Conservation (phyloP, 2,888 invertebrate species). For the Dicyrtomina minuta region DNA sequence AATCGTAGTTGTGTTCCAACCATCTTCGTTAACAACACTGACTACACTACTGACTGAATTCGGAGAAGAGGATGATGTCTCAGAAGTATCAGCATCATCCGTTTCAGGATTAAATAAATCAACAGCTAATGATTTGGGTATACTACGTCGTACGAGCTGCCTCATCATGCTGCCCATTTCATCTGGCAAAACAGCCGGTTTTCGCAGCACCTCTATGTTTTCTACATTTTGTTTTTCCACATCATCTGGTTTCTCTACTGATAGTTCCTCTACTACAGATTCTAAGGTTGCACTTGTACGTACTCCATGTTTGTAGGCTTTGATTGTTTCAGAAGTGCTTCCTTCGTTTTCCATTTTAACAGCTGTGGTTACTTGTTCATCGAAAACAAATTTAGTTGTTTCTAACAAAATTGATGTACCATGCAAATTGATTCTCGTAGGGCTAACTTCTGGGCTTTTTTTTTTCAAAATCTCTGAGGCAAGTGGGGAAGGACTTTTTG, state of each 20-base stretch:
- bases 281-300: neutral
- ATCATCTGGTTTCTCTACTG: slow-evolving; percentile 65
- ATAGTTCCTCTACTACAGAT: slow-evolving; percentile 55
- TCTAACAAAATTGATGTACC: slow-evolving; percentile 20
- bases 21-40: slow-evolving; percentile 69
- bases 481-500: slow-evolving; percentile 51
- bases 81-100: slow-evolving; percentile 81
- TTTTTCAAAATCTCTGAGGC: slow-evolving; percentile 46
- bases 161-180: slow-evolving; percentile 39
- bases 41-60: slow-evolving; percentile 85
- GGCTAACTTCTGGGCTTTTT: slow-evolving; percentile 50
- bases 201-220: slow-evolving; percentile 70
- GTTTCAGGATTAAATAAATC: slow-evolving; percentile 88
- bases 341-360: slow-evolving; percentile 5
- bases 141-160: slow-evolving; percentile 53
- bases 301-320: slow-evolving; percentile 18
- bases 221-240: slow-evolving; percentile 61
- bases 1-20: neutral
- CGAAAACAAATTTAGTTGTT: slow-evolving; percentile 50
- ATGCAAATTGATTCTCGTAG: slow-evolving; percentile 32
- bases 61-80: slow-evolving; percentile 81
- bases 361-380: slow-evolving; percentile 33
- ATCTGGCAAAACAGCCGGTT: slow-evolving; percentile 57
- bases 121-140: slow-evolving; percentile 74
- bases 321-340: slow-evolving; percentile 32